Percentiles rank a stretch among this genome's conserved stretches.
Conservation (phyloP, 2,888 invertebrate genomes). For the Thelaira solivaga region DNA sequence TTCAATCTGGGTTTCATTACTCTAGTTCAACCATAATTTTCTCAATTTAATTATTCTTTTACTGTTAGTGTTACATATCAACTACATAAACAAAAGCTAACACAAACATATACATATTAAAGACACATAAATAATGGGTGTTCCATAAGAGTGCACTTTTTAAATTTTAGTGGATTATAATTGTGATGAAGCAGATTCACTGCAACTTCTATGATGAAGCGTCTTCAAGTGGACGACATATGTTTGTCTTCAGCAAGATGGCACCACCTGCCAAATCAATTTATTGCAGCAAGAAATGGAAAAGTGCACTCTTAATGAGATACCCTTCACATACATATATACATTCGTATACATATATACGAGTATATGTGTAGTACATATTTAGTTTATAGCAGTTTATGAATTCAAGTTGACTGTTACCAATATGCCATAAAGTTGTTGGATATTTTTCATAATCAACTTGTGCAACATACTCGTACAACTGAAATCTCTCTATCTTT, state of each 20-base stretch:
- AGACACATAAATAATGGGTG: no score
- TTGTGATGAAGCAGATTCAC: no score
- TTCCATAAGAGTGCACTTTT: no score
- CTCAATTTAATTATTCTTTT: slow-evolving; percentile 17
- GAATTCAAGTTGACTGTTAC: slow-evolving; percentile 24
- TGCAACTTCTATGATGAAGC: no score
- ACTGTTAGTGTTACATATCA: neutral
- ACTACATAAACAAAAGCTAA: neutral
- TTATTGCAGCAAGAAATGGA: no score
- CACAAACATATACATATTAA: no score
- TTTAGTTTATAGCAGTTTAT: neutral
- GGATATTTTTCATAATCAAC: neutral
- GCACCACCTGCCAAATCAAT: no score
- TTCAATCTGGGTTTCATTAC: slow-evolving; percentile 10
- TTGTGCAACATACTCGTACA: neutral
- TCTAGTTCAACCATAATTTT: slow-evolving; percentile 23
- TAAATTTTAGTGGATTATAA: no score
- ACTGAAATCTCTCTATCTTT: neutral
- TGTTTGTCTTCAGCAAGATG: no score
- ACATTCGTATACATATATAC: neutral
- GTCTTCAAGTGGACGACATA: no score
- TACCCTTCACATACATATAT: neutral
- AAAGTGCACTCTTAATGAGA: no score
- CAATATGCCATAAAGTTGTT: slow-evolving; percentile 33
- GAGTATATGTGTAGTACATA: no score